These are phyloP conservation scores for Antedon bifida DNA, from an alignment of 35 echinoderm and acorn worm genomes.

Conservation along the genomic window DNA sequence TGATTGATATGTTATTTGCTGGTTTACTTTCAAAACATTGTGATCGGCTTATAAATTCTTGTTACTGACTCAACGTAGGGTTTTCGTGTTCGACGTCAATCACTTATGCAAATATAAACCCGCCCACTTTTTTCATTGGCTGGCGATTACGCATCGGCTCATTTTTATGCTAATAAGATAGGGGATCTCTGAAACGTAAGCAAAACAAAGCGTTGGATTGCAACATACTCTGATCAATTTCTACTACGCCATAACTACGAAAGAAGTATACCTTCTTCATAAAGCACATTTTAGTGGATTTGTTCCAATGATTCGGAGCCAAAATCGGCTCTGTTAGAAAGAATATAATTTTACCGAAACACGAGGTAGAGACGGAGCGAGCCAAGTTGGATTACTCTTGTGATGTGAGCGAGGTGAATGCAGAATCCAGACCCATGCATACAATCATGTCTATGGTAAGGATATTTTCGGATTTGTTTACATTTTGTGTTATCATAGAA, in stretches of 20 bases:
- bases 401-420: not conserved
- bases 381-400: conserved; percentile 1
- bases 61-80: not conserved
- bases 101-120: not conserved
- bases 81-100: not conserved
- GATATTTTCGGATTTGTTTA: not conserved
- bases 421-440: not conserved
- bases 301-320: not conserved
- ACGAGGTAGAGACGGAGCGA: not conserved
- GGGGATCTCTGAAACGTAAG: conserved; percentile 1
- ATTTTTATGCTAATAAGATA: conserved; percentile 2
- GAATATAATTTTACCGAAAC: not conserved
- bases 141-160: not conserved
- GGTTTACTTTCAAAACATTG: not conserved
- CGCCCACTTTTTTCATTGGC: not conserved
- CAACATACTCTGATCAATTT: conserved; percentile 32
- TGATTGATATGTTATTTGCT: not conserved
- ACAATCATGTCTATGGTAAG: not conserved
- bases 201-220: not conserved
- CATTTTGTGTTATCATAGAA: not conserved
- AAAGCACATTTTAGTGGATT: not conserved
- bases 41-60: not conserved
- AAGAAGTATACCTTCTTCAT: not conserved
- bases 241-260: conserved; percentile 64
- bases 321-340: not conserved